phyloP scores from a whole-genome alignment of 1,140 invertebrate genomes.

The Eriosoma lanigerum region DNA sequence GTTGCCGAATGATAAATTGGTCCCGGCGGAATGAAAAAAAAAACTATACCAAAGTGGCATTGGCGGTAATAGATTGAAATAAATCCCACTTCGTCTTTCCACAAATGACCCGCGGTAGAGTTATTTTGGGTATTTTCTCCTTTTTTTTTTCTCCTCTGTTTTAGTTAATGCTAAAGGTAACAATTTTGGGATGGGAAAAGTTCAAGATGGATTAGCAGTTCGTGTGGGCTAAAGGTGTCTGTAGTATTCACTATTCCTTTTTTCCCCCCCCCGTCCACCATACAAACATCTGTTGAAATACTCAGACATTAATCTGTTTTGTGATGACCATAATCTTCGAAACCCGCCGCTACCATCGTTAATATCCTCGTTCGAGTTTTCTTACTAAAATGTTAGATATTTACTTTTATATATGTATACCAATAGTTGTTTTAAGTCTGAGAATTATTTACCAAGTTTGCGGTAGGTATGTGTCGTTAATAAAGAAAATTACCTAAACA shows the following conservation, averaged over 20 bases:
- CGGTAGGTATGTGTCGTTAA: too few species aligned
- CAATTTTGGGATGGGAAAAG: conserved; percentile 41
- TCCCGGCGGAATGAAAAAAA: conserved; percentile 10
- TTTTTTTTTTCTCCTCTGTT: background rate
- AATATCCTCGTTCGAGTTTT: conserved; percentile 23
- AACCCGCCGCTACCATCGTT: background rate
- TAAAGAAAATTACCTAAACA: too few species aligned
- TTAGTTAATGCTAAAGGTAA: conserved; percentile 38
- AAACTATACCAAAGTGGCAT: conserved; percentile 30
- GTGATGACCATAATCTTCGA: conserved; percentile 40
- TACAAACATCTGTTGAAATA: conserved; percentile 48
- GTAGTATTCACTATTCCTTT: conserved; percentile 36
- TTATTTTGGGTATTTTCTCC: conserved; percentile 33
- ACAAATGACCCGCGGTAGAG: conserved; percentile 41
- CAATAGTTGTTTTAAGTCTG: too few species aligned
- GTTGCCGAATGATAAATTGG: conserved; percentile 42
- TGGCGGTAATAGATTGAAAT: conserved; percentile 46
- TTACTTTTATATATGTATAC: too few species aligned
- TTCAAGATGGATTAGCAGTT: conserved; percentile 51
- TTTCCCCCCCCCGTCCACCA: too few species aligned
- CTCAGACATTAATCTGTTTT: conserved; percentile 50
- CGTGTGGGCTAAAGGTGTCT: conserved; percentile 39
- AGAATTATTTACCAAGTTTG: too few species aligned
- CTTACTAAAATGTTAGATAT: background rate
- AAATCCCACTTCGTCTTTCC: conserved; percentile 46